Evolutionary conservation across 2,113 vertebrate species (phyloP), one percentile per base, ranked within the genome.

Genomic region (Pelvicachromis taeniatus): DNA sequence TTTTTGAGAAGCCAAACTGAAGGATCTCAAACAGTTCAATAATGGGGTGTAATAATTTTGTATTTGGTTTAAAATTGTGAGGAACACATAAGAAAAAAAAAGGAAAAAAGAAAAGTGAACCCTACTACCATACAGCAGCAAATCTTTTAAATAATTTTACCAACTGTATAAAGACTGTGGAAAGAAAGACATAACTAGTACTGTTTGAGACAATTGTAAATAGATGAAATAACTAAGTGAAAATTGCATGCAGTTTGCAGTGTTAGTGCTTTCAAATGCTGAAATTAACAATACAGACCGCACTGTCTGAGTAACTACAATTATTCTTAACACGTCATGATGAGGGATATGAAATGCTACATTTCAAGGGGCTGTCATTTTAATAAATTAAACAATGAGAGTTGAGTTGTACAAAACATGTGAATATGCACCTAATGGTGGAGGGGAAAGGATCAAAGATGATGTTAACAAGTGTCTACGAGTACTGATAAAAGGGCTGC

Each of bases 401-500:
- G 5, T 9, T 23, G 16, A 40, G 16, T 19, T 17, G 65, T 53
- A 48, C 14, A 80, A 17, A 4, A 59, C 11, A 9, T 70, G 35
- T 50, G 31, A 50, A 52, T 75, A 78, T 83, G 85, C 87, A 81
- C 33, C 38, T 38, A 16, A 33, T 9, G 53, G 31, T n/a, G 21
- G 48, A 70, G 16, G 5, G 59, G 21, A 68, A 48, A n/a, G 9
- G 23, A 9, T 35, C 13, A 38, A 54, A 80, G 9, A 52, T 14
- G 2, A 78, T 16, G 23, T 19, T 38, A 55, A 75, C 50, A 77
- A 63, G 58, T 29, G 42, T 90, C 90, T 95, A 97, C 59, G 96
- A 96, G 7, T 94, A 97, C 91, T 96, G 85, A 23, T 97, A 98
- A 95, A 96, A 97, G 87, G 96, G 97, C 1, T 96, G 96, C n/a